Percentiles rank a stretch among this genome's conserved stretches.
phyloP scores from a whole-genome alignment of 2,113 vertebrate genomes.

The Paraplagusia blochii region DNA sequence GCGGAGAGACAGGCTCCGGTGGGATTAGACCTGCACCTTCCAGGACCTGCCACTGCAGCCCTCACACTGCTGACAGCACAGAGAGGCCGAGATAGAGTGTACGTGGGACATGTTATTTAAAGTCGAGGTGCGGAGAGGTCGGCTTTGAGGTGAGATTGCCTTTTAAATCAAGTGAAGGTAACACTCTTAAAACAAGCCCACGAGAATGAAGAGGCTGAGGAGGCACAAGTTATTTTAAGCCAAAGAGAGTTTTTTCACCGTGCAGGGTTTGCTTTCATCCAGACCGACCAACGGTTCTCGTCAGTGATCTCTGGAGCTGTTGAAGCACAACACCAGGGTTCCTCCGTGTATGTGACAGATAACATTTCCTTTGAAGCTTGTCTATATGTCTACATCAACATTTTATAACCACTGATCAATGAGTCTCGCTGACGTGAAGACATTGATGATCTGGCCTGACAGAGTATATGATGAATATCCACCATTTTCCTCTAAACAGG shows the following conservation, averaged over 20 bases:
- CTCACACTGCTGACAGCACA: slow-evolving; percentile 10
- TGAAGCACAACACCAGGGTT: too few relatives aligned
- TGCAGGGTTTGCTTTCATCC: slow-evolving; percentile 44
- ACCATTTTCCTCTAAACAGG: too few relatives aligned
- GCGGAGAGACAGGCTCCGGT: neutral
- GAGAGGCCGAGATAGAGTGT: neutral
- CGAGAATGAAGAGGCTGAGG: slow-evolving; percentile 15
- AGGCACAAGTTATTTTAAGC: slow-evolving; percentile 63
- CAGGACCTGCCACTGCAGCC: neutral
- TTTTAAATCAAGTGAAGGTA: slow-evolving; percentile 28
- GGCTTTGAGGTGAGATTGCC: slow-evolving; percentile 35
- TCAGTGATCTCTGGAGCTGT: neutral
- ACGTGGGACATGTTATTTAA: slow-evolving; percentile 1
- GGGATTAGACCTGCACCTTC: too few relatives aligned
- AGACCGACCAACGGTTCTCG: neutral
- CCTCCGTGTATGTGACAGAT: too few relatives aligned
- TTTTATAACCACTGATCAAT: too few relatives aligned
- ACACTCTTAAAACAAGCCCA: slow-evolving; percentile 27
- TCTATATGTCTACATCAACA: too few relatives aligned
- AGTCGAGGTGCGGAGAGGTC: slow-evolving; percentile 21
- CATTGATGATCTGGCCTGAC: too few relatives aligned
- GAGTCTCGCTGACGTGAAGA: too few relatives aligned
- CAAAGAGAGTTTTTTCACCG: slow-evolving; percentile 21
- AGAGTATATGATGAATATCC: too few relatives aligned
- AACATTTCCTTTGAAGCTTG: too few relatives aligned